Conservation (phyloP, 2,797 vertebrate genomes). For the Pipistrellus pygmaeus region DNA sequence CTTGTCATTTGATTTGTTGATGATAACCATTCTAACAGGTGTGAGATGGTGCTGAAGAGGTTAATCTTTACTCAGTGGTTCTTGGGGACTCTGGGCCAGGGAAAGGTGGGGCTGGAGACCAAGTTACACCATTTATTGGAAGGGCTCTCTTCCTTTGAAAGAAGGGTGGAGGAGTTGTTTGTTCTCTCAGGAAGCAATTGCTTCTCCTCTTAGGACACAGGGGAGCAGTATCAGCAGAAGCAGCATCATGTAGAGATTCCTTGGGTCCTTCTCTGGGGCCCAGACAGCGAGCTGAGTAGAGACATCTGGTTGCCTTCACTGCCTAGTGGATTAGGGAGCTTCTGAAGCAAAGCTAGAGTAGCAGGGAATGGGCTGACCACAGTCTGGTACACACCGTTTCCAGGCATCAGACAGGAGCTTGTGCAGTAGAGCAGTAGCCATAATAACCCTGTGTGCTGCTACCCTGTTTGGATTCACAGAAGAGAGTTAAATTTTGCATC, state of each 20-base stretch:
- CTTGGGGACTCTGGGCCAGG: not conserved
- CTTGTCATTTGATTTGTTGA: not conserved
- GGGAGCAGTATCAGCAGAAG: not conserved
- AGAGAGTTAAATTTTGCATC: constrained; percentile 18
- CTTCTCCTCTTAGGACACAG: not conserved
- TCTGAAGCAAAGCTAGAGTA: not conserved
- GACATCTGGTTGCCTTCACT: not conserved
- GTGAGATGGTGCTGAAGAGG: not conserved
- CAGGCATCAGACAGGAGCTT: not conserved
- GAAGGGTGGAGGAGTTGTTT: not conserved
- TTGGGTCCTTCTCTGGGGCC: not conserved
- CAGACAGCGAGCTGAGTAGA: not conserved
- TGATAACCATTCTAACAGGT: too few species aligned
- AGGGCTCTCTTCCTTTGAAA: not conserved
- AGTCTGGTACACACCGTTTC: constrained; percentile 3
- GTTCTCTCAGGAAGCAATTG: not conserved
- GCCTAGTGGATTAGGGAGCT: not conserved
- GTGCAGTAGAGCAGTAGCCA: constrained; percentile 8
- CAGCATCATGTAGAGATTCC: not conserved
- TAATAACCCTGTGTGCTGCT: constrained; percentile 25
- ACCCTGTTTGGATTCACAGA: constrained; percentile 48
- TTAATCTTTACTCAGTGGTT: not conserved
- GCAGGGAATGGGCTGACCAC: not conserved
- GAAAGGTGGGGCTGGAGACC: not conserved
- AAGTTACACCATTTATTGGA: not conserved